phyloP scores from a whole-genome alignment of 2,113 vertebrate genomes.

The Dasypus novemcinctus region DNA sequence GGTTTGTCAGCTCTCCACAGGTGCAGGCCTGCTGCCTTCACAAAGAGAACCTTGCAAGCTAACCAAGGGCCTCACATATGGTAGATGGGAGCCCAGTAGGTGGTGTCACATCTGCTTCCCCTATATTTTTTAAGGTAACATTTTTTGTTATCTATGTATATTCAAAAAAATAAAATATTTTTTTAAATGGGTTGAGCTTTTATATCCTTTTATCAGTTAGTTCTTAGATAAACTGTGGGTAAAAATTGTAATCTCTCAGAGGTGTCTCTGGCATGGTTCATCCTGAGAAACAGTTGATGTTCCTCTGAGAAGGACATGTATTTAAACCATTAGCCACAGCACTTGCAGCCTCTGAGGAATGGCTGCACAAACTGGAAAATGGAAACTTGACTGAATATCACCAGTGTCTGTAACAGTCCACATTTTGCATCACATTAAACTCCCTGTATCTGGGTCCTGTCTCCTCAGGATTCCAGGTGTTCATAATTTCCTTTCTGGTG shows the following conservation, averaged over 20 bases:
- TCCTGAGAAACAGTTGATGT: not conserved
- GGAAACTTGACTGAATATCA: not conserved
- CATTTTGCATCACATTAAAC: not conserved
- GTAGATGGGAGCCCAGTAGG: too few species aligned
- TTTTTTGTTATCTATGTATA: too few species aligned
- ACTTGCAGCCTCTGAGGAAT: not conserved
- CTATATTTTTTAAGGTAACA: too few species aligned
- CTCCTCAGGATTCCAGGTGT: not conserved
- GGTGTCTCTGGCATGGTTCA: accelerated
- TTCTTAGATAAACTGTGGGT: not conserved
- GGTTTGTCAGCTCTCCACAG: too few species aligned
- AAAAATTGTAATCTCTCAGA: not conserved
- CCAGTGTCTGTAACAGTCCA: not conserved
- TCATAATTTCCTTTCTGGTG: not conserved
- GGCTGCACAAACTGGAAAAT: not conserved
- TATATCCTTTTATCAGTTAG: not conserved
- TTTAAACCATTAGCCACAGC: not conserved
- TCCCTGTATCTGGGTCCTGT: not conserved
- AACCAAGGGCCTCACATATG: too few species aligned
- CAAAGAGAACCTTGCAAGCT: too few species aligned
- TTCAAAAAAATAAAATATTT: too few species aligned
- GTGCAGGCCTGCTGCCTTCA: too few species aligned
- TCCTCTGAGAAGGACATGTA: not conserved
- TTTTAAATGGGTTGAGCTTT: not conserved
- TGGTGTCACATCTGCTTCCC: too few species aligned